These are phyloP conservation scores for Serilophus lunatus DNA, from an alignment of 2,113 vertebrate species.

Conservation along the genomic window DNA sequence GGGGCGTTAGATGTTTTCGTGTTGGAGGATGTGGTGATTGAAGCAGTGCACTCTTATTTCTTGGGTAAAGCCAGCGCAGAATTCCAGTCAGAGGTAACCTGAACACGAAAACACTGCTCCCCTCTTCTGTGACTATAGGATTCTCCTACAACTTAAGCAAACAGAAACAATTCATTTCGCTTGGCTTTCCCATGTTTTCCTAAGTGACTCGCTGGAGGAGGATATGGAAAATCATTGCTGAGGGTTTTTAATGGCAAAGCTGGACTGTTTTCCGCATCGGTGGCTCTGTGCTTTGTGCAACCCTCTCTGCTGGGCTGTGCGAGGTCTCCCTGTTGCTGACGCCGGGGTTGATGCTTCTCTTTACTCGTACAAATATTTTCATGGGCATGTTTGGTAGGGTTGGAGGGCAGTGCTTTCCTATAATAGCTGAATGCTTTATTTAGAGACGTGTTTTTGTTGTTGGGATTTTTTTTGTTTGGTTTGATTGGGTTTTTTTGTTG, in stretches of 20 bases:
- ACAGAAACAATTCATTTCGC: background rate
- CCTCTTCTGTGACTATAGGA: background rate
- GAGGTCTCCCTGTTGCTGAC: accelerated
- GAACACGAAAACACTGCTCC: accelerated
- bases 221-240: background rate
- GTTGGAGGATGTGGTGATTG: accelerated
- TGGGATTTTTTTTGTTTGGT: background rate
- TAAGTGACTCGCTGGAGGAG: background rate
- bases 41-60: accelerated
- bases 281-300: background rate
- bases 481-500: background rate
- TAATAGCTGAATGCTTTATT: background rate
- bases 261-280: background rate
- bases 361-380: background rate
- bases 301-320: accelerated
- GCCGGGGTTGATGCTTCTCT: background rate
- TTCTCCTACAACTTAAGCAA: accelerated
- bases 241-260: background rate
- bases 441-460: background rate
- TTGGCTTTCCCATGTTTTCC: background rate
- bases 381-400: accelerated
- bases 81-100: accelerated
- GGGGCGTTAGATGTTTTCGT: accelerated
- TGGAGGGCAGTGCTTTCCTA: background rate
- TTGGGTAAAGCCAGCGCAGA: background rate